Percentiles rank a stretch among this genome's conserved stretches.
Conservation (phyloP, 2,888 invertebrate species). For the Netelia inedita region DNA sequence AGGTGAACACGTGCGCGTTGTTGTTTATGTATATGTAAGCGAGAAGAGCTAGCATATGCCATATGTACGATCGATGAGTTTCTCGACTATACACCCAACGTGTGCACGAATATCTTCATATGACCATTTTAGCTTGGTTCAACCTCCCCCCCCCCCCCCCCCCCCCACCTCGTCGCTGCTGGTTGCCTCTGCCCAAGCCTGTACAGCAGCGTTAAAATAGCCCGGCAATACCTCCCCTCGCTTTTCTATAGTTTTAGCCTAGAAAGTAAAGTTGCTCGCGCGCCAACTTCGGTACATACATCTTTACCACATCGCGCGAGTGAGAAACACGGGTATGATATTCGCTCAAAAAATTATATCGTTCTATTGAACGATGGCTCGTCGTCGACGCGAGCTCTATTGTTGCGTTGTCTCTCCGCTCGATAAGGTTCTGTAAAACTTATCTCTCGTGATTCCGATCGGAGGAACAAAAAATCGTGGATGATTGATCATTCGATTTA, state of each 20-base stretch:
- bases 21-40: not conserved
- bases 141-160: not conserved
- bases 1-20: not conserved
- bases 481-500: too few species aligned
- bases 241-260: slow-evolving; percentile 45
- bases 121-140: not conserved
- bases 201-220: slow-evolving; percentile 45
- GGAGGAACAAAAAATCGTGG: too few species aligned
- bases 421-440: not conserved
- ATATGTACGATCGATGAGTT: slow-evolving; percentile 58
- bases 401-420: not conserved
- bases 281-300: slow-evolving; percentile 28
- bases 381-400: not conserved
- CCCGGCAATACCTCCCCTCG: slow-evolving; percentile 19
- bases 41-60: slow-evolving; percentile 58
- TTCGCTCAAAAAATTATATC: not conserved
- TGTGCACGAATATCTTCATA: slow-evolving; percentile 59
- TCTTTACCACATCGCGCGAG: not conserved
- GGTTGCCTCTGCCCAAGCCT: too few species aligned
- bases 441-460: too few species aligned
- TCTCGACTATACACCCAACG: slow-evolving; percentile 32
- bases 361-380: slow-evolving; percentile 17
- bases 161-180: slow-evolving; percentile 9
- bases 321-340: slow-evolving; percentile 16
- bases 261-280: slow-evolving; percentile 43